A percentile compares a stretch with the other conserved stretches of the same genome.
These are phyloP conservation scores for Goniozus legneri DNA, from an alignment of 1,140 invertebrate species.

Conservation along the genomic window DNA sequence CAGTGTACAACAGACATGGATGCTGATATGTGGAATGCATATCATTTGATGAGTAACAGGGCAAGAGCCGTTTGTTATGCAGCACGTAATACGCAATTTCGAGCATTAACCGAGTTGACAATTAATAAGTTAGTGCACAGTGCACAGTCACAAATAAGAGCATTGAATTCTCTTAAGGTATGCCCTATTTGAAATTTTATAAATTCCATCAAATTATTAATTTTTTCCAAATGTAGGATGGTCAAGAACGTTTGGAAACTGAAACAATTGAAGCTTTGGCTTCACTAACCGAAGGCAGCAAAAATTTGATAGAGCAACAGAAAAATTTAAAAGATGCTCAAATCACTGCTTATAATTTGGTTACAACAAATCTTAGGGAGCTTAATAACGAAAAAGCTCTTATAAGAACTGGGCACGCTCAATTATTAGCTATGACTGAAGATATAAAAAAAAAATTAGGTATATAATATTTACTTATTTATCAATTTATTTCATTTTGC, in stretches of 20 bases:
- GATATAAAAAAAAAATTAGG: conserved; percentile 59
- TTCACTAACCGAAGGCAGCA: conserved; percentile 54
- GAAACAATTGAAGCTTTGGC: conserved; percentile 55
- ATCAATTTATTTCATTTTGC: neutral
- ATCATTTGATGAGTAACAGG: conserved; percentile 68
- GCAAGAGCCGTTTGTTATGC: conserved; percentile 68
- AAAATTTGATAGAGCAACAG: conserved; percentile 57
- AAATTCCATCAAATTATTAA: neutral
- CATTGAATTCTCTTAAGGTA: conserved; percentile 47
- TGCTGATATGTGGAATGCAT: conserved; percentile 67
- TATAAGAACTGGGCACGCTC: conserved; percentile 58
- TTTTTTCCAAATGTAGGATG: conserved; percentile 40
- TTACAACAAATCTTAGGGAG: conserved; percentile 58
- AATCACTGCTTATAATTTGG: conserved; percentile 49
- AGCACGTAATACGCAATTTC: conserved; percentile 63
- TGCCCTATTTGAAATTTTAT: conserved; percentile 4
- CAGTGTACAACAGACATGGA: conserved; percentile 69
- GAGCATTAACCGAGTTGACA: conserved; percentile 64
- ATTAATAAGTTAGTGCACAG: conserved; percentile 64
- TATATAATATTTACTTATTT: conserved; percentile 22
- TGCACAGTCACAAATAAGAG: conserved; percentile 49
- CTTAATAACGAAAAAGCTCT: conserved; percentile 61
- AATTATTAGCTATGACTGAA: conserved; percentile 58
- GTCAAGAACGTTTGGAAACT: conserved; percentile 56
- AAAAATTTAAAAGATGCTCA: conserved; percentile 56